Evolutionary conservation across 2,888 invertebrate genomes (phyloP), one percentile per base, ranked within the genome.

Genomic region (Ceriagrion tenellum): DNA sequence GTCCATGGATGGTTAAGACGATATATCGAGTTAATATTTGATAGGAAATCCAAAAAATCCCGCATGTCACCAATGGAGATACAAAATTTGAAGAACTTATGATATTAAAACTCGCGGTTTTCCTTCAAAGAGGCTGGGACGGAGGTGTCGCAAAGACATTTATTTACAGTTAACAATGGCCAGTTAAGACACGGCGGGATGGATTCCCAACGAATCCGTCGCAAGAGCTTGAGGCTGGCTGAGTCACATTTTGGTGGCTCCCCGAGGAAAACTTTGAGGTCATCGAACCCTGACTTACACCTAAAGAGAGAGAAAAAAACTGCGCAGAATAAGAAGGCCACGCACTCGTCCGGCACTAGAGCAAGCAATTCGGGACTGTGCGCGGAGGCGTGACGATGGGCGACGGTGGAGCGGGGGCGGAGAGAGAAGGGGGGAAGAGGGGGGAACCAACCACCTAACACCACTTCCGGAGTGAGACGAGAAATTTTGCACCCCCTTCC

Each of bases 281-380:
- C 81, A 35, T 81, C 81, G 81, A 81, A 30, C 81, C 81, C 35
- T 81, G 81, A 35, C 81, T n/a, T 69, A 69, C 69, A n/a, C 69
- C n/a, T 12, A 69, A n/a, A 59, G 59, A n/a, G 69, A n/a, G 23
- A 26, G 10, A 13, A 69, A 69, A 69, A 81, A 35, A 81, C 81
- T 35, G 81, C 81, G 81, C 81, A 30, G 81, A 81, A 35, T 81
- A 81, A 81, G 81, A 81, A 81, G 81, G 81, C 16, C 81, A 81
- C 81, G 81, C 81, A 81, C 35, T 81, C 81, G 81, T 6, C 30
- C 81, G n/a, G 35, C 35, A 35, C 81, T 81, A 35, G 69, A 69
- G 59, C 47, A 10, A 26, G 81, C 81, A 30, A 81, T 81, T 81
- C 81, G 35, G 81, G 81, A 81, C 30, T 81, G n/a, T 13, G 81